A percentile compares a stretch with the other conserved stretches of the same genome.
Evolutionary conservation across 37 sponge, comb jelly and placozoan genomes (phyloP).

Genomic region (Crambe crambe): DNA sequence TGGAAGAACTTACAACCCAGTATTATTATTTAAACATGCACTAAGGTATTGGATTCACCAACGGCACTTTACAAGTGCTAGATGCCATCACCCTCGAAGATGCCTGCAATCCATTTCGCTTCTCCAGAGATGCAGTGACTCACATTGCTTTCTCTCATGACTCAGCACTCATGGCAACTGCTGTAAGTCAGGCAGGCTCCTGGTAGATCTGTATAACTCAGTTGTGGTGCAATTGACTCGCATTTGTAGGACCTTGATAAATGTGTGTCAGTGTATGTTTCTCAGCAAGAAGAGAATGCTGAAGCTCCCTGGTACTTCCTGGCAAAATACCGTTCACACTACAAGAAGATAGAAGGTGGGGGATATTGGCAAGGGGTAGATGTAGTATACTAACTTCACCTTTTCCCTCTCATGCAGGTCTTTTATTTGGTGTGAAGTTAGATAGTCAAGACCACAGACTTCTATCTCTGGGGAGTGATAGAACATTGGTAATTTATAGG

Average conservation of each 20-base stretch:
- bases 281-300: constrained; percentile 12
- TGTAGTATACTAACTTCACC: not conserved
- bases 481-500: constrained; percentile 77
- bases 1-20: not conserved
- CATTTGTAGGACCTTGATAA: constrained; percentile 70
- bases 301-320: constrained; percentile 73
- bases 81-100: constrained; percentile 80
- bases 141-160: constrained; percentile 95
- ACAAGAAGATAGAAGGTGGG: constrained; percentile 82
- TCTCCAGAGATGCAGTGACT: constrained; percentile 83
- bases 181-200: constrained; percentile 45
- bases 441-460: constrained; percentile 75
- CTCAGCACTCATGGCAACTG: constrained; percentile 84
- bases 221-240: not conserved
- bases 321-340: constrained; percentile 87
- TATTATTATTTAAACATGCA: constrained; percentile 4
- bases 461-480: constrained; percentile 81
- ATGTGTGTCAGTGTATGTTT: constrained; percentile 77
- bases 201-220: not conserved
- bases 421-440: constrained; percentile 80
- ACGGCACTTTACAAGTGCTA: constrained; percentile 76
- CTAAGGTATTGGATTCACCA: constrained; percentile 86
- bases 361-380: too few relatives aligned
- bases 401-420: constrained; percentile 16
- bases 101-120: constrained; percentile 62